Evolutionary conservation across 2,113 vertebrate species (phyloP).

Genomic region (Melospiza melodia): DNA sequence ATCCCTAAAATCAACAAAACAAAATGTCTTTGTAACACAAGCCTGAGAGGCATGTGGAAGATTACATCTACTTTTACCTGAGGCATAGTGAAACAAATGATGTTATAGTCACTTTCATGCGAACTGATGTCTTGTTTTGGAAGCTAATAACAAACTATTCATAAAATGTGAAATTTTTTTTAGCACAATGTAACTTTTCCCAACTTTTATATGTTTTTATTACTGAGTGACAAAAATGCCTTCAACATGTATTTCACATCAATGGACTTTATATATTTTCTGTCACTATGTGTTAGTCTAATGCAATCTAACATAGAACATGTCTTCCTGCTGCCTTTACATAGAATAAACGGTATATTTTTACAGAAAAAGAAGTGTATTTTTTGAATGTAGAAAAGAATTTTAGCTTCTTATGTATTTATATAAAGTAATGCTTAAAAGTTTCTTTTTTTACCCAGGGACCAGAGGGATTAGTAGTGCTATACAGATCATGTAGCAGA

Average conservation of each 20-base stretch:
- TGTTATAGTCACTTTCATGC: background rate
- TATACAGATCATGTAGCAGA: background rate
- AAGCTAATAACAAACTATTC: background rate
- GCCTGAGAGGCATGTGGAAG: background rate
- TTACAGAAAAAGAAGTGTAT: background rate
- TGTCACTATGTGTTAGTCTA: background rate
- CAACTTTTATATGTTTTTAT: background rate
- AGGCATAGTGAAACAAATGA: background rate
- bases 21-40: background rate
- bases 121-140: constrained; percentile 3
- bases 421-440: background rate
- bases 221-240: background rate
- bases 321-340: background rate
- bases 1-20: background rate
- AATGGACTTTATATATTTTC: background rate
- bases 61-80: constrained; percentile 17
- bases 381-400: background rate
- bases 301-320: background rate
- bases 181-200: background rate
- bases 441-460: background rate
- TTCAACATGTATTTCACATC: background rate
- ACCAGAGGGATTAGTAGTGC: background rate
- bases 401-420: background rate
- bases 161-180: background rate
- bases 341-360: background rate